Evolutionary conservation across 2,797 vertebrate genomes (phyloP).

Genomic region (Pangasius larnaudii): DNA sequence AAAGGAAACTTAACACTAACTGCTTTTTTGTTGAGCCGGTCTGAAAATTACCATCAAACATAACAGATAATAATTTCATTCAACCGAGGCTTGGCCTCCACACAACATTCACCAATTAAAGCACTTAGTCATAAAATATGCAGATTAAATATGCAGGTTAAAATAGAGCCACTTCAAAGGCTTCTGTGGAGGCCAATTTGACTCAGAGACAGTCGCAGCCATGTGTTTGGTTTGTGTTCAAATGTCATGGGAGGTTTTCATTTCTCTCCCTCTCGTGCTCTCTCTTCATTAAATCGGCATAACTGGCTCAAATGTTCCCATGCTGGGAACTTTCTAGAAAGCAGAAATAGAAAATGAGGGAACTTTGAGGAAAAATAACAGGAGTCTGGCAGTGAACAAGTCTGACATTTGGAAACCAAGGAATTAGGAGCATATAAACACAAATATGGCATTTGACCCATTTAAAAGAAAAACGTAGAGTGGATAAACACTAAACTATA

Average conservation of each 20-base stretch:
- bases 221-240: conserved; percentile 61
- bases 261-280: conserved; percentile 19
- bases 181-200: conserved; percentile 63
- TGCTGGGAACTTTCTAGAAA: conserved; percentile 58
- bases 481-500: neutral
- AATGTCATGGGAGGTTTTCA: conserved; percentile 58
- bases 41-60: conserved; percentile 67
- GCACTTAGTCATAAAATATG: conserved; percentile 74
- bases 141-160: conserved; percentile 69
- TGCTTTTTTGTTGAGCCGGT: conserved; percentile 64
- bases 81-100: conserved; percentile 62
- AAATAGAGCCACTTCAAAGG: conserved; percentile 75
- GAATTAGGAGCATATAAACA: neutral
- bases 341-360: conserved; percentile 45
- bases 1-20: conserved; percentile 57
- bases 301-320: conserved; percentile 46
- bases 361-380: conserved; percentile 24
- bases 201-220: conserved; percentile 65
- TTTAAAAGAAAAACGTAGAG: neutral
- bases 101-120: conserved; percentile 74
- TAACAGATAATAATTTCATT: conserved; percentile 68
- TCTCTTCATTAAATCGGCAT: conserved; percentile 62
- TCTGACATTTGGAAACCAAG: neutral
- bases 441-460: neutral
- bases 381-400: neutral